Evolutionary conservation across 2,888 invertebrate genomes (phyloP), one percentile per base, ranked within the genome.

Genomic region (Hoplodrina blanda): DNA sequence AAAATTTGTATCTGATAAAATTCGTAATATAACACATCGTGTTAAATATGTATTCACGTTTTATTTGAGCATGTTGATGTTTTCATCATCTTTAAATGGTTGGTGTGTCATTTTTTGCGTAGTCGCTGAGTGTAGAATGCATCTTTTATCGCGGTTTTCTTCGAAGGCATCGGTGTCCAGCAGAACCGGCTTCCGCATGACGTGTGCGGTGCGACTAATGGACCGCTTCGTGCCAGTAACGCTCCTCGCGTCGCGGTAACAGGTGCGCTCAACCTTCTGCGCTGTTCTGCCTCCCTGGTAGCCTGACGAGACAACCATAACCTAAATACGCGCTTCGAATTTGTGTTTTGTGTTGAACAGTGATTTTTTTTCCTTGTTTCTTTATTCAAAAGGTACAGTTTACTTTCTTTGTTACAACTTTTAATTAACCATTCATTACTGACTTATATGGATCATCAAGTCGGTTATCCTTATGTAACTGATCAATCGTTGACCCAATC

Each of bases 111-210:
- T 74, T 87, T 85, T 86, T 84, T 86, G 82, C 86, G 84, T 79
- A 82, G 81, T 62, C 76, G 78, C 83, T 77, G 53, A 80, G 76
- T 83, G 75, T 84, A 87, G 69, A 90, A 84, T 90, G 91, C 90
- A 91, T 87, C 86, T 89, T 83, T 82, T 89, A 87, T 88, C 85
- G 90, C 91, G 89, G 89, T 91, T 93, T 94, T 93, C 92, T 92
- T 92, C 90, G 89, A 89, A 92, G 90, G 86, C 88, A 89, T 82
- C 87, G 89, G 84, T 90, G 89, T 89, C 88, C 91, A 90, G 81
- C 88, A 90, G 91, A 95, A 95, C 95, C 95, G 95, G 95, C 95
- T 95, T 93, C 94, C 92, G 94, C 88, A 87, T 95, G 95, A 94
- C 95, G 95, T 94, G 93, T 92, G 90, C 90, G 81, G 87, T 81